Evolutionary conservation across 2,797 vertebrate species (phyloP).

Genomic region (Rhincodon typus): DNA sequence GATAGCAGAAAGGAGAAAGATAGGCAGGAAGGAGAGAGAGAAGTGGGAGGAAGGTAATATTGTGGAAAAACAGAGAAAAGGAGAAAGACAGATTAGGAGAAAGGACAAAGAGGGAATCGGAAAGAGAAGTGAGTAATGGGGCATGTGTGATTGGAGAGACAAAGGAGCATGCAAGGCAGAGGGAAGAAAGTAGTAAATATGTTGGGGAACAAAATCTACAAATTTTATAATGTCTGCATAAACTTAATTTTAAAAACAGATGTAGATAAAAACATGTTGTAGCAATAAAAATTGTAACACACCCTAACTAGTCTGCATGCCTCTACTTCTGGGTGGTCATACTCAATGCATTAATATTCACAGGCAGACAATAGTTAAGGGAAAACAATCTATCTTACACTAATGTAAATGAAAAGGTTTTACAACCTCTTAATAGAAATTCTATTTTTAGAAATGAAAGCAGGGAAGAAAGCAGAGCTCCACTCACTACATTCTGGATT

Average conservation of each 20-base stretch:
- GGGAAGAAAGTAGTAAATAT: background rate
- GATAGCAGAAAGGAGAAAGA: background rate
- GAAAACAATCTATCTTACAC: background rate
- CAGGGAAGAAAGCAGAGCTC: background rate
- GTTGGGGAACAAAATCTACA: background rate
- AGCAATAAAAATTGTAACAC: background rate
- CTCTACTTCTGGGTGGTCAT: constrained; percentile 9
- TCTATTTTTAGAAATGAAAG: background rate
- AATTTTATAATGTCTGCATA: background rate
- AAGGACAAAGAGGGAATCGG: background rate
- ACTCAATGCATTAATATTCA: background rate
- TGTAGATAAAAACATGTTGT: background rate
- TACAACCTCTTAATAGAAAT: background rate
- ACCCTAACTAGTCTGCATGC: background rate
- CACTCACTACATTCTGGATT: background rate
- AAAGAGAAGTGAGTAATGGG: background rate
- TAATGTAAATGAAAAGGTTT: background rate
- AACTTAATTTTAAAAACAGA: background rate
- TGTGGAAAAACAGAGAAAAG: background rate
- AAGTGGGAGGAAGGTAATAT: background rate
- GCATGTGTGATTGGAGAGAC: background rate
- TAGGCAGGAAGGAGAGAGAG: background rate
- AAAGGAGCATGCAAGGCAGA: background rate
- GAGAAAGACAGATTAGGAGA: background rate
- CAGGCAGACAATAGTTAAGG: background rate